Base-by-base conservation (phyloP, 2,888 invertebrate genomes). In the Tachina fera region DNA sequence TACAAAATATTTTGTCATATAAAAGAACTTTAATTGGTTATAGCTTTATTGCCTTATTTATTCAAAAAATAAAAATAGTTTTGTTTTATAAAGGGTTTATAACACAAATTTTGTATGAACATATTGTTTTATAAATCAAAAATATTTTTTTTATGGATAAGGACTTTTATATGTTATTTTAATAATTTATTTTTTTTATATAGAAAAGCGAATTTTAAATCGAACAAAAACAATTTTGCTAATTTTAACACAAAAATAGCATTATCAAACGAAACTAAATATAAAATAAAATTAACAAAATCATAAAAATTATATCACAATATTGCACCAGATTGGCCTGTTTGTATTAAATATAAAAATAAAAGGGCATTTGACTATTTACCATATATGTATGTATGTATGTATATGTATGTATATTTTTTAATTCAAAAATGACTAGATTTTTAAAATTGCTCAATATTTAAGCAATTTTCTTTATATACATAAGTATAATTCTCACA, bases 261-360 rank as follows among this genome's bases (percentile, higher is more conserved):
- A 31, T 13, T 9, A 63, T 14, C 19, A 74, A 72, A 47, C 31
- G 9, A 60, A 82, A 45, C 14, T 70, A 83, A 71, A 67, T 22
- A 72, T 58, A 65, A 70, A 41, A 72, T 81, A 80, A 49, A 51
- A 74, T 60, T 53, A 81, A 68, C 22, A 84, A 75, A 74, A 74
- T 72, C 63, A 77, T 80, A 70, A 16, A 78, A 87, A 89, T 90
- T 92, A 90, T 92, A 92, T 92, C 91, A 92, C 92, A 92, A 90
- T 92, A 92, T 92, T 92, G 92, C 92, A 92, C 92, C 90, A 67
- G 89, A 89, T 88, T 91, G 92, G 92, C 92, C 92, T 91, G 89
- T 82, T 63, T 39, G 43, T 22, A 31, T 67, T 53, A 65, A 71
- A 61, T 74, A 77, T 58, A 76, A 81, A 76, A 77, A 58, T 71